Evolutionary conservation across 2,797 vertebrate genomes (phyloP).

Genomic region (Clarias laeviceps): DNA sequence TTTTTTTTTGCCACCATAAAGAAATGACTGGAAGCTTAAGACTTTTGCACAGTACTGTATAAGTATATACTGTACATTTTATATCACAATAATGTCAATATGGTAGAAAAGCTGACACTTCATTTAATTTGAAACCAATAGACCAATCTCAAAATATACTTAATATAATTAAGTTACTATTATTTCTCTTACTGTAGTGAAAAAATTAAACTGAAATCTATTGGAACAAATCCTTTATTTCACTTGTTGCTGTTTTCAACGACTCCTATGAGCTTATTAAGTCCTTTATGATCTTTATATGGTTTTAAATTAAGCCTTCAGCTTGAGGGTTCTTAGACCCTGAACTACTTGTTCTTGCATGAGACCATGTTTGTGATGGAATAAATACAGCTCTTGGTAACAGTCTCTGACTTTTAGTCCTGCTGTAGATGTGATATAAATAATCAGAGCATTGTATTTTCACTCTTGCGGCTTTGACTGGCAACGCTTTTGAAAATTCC

Average conservation of each 20-base stretch:
- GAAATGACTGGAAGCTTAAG: no score
- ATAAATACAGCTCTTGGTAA: background rate
- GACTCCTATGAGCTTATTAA: background rate
- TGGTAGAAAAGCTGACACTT: background rate
- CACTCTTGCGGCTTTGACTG: background rate
- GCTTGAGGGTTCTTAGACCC: background rate
- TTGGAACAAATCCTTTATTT: background rate
- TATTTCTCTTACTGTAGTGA: background rate
- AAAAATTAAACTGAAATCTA: background rate
- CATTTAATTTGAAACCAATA: background rate
- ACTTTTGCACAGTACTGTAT: background rate
- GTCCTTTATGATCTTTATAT: background rate
- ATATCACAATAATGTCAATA: background rate
- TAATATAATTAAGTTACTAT: background rate
- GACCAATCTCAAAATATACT: background rate
- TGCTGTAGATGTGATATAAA: constrained; percentile 3
- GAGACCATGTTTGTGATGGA: background rate
- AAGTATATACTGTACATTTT: background rate
- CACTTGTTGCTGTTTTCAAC: background rate
- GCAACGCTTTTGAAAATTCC: constrained; percentile 1
- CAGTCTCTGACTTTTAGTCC: background rate
- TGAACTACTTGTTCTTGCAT: background rate
- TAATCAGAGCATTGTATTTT: background rate
- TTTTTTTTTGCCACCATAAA: no score
- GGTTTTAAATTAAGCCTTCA: background rate